A percentile compares a stretch with the other conserved stretches of the same genome.
These are phyloP conservation scores for Nothura maculosa DNA, from an alignment of 2,797 vertebrate species.

Conservation along the genomic window DNA sequence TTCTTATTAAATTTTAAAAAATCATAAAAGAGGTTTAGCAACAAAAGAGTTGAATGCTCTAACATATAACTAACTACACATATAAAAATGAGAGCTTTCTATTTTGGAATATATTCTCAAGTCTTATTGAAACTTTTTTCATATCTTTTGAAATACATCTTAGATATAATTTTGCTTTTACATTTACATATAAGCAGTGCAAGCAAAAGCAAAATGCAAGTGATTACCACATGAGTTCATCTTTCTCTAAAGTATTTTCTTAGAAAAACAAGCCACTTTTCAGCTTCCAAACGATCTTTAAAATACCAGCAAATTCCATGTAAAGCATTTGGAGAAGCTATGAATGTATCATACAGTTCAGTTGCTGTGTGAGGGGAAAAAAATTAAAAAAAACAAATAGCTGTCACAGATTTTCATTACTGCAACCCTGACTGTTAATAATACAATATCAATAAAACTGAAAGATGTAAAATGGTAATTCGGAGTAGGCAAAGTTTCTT, in stretches of 20 bases:
- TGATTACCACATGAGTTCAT: background rate
- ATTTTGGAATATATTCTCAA: background rate
- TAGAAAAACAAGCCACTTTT: constrained; percentile 19
- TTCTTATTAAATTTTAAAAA: constrained; percentile 56
- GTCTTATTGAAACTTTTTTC: constrained; percentile 16
- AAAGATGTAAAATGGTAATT: background rate
- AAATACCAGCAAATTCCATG: background rate
- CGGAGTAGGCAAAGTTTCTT: background rate
- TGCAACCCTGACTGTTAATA: background rate
- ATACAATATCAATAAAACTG: constrained; percentile 16
- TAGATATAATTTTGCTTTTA: background rate
- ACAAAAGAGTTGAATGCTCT: constrained; percentile 12
- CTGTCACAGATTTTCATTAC: background rate
- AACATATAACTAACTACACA: constrained; percentile 20
- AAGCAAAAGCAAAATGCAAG: background rate
- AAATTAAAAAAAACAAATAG: background rate
- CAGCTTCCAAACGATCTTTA: background rate
- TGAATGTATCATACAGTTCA: background rate
- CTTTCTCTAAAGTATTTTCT: background rate
- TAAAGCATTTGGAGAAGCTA: background rate
- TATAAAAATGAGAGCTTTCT: background rate
- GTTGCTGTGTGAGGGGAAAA: background rate
- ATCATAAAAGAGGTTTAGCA: constrained; percentile 43
- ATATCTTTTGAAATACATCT: background rate
- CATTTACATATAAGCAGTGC: background rate